phyloP scores from a whole-genome alignment of 1,140 invertebrate genomes.

The Colletes gigas region DNA sequence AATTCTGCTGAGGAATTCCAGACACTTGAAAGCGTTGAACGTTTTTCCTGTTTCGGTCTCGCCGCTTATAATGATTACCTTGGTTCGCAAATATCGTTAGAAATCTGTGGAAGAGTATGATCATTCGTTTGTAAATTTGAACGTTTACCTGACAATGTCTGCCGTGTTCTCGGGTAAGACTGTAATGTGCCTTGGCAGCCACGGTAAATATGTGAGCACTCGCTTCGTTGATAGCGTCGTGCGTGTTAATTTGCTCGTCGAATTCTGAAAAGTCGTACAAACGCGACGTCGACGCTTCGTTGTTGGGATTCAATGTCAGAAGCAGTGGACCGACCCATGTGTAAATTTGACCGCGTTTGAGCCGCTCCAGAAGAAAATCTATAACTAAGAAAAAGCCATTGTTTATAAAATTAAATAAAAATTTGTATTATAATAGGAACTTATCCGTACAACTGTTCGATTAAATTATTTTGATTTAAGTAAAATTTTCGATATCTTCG shows the following conservation, averaged over 20 bases:
- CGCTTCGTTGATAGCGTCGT: neutral
- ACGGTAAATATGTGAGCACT: constrained; percentile 53
- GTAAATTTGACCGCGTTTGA: constrained; percentile 68
- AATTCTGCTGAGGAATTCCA: constrained; percentile 73
- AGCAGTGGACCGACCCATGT: constrained; percentile 76
- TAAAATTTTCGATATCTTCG: too few relatives aligned
- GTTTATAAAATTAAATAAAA: neutral
- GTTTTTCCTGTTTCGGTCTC: constrained; percentile 80
- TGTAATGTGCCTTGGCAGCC: constrained; percentile 44
- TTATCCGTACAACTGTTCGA: too few relatives aligned
- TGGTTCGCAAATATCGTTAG: constrained; percentile 22
- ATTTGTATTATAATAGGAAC: too few relatives aligned
- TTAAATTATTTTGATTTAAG: too few relatives aligned
- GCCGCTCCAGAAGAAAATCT: constrained; percentile 68
- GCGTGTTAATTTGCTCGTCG: constrained; percentile 15
- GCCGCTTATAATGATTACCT: constrained; percentile 78
- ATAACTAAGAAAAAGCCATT: constrained; percentile 57
- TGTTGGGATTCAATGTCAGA: constrained; percentile 71
- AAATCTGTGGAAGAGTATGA: neutral
- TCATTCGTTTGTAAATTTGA: neutral
- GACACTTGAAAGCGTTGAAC: constrained; percentile 75
- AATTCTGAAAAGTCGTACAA: constrained; percentile 30
- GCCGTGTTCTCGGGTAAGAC: constrained; percentile 25
- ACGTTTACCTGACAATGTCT: constrained; percentile 37
- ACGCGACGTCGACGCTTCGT: constrained; percentile 29